phyloP scores from a whole-genome alignment of 2,113 vertebrate species.

The Anser brachyrhynchus region DNA sequence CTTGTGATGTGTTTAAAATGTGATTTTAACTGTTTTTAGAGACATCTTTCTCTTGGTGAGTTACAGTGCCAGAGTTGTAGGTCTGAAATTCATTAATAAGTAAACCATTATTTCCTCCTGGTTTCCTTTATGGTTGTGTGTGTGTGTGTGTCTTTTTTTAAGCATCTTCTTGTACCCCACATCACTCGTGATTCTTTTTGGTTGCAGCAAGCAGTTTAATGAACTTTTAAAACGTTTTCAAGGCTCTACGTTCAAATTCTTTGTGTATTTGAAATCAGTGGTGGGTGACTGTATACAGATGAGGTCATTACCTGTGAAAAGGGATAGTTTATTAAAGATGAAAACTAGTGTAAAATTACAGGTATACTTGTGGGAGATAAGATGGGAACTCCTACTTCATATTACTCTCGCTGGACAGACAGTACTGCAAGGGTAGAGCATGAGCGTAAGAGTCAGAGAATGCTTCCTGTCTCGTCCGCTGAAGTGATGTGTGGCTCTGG shows the following conservation, averaged over 20 bases:
- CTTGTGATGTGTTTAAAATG: not conserved
- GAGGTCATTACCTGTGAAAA: not conserved
- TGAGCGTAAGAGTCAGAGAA: not conserved
- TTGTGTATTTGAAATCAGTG: not conserved
- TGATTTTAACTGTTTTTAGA: not conserved
- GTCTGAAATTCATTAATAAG: not conserved
- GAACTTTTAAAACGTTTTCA: not conserved
- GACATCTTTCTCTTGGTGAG: not conserved
- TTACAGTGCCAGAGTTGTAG: not conserved
- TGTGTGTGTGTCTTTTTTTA: not conserved
- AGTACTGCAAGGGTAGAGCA: accelerated
- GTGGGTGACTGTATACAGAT: not conserved
- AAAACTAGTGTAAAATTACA: not conserved
- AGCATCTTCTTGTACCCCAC: not conserved
- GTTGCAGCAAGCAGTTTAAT: not conserved
- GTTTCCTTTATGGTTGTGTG: not conserved
- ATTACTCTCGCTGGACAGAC: not conserved
- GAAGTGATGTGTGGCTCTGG: not conserved
- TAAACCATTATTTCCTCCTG: not conserved
- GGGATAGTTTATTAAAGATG: not conserved
- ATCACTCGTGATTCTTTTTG: not conserved
- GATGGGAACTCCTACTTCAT: not conserved
- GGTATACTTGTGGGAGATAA: not conserved
- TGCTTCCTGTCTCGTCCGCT: not conserved
- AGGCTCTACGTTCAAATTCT: not conserved